Conservation (phyloP, 1,140 invertebrate genomes). For the Centruroides sculpturatus region DNA sequence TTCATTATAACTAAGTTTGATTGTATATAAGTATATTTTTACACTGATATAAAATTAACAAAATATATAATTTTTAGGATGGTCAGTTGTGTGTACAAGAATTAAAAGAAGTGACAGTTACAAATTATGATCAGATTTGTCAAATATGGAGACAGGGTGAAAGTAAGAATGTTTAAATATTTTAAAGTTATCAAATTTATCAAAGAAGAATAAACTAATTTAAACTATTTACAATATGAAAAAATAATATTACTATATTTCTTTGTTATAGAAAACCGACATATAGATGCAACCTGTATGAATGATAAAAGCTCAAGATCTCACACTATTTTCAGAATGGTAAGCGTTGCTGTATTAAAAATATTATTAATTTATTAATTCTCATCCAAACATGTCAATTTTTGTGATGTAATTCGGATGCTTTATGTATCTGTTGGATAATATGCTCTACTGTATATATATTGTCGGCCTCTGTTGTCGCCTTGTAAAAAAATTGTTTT, state of each 20-base stretch:
- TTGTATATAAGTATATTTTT: too few relatives aligned
- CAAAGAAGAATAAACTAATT: background rate
- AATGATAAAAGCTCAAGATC: slow-evolving; percentile 62
- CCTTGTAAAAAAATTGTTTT: too few relatives aligned
- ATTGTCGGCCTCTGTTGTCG: too few relatives aligned
- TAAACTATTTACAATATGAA: background rate
- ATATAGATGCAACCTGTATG: slow-evolving; percentile 57
- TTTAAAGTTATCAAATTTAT: too few relatives aligned
- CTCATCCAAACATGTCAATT: too few relatives aligned
- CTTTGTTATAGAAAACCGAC: slow-evolving; percentile 34
- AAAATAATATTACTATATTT: slow-evolving; percentile 1
- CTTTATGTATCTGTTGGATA: too few relatives aligned
- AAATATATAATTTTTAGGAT: slow-evolving; percentile 14
- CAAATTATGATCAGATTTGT: slow-evolving; percentile 43
- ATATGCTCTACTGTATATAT: too few relatives aligned
- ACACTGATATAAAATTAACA: too few relatives aligned
- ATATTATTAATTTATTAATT: too few relatives aligned
- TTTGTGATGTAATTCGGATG: too few relatives aligned
- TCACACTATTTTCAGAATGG: slow-evolving; percentile 54
- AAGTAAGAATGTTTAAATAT: slow-evolving; percentile 17
- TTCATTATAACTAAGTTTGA: too few relatives aligned
- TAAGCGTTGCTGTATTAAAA: slow-evolving; percentile 24
- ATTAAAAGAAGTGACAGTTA: slow-evolving; percentile 45
- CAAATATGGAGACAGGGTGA: slow-evolving; percentile 47
- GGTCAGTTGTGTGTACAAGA: slow-evolving; percentile 36